These are phyloP conservation scores for Chloebia gouldiae DNA, from an alignment of 2,113 vertebrate species.

Conservation along the genomic window DNA sequence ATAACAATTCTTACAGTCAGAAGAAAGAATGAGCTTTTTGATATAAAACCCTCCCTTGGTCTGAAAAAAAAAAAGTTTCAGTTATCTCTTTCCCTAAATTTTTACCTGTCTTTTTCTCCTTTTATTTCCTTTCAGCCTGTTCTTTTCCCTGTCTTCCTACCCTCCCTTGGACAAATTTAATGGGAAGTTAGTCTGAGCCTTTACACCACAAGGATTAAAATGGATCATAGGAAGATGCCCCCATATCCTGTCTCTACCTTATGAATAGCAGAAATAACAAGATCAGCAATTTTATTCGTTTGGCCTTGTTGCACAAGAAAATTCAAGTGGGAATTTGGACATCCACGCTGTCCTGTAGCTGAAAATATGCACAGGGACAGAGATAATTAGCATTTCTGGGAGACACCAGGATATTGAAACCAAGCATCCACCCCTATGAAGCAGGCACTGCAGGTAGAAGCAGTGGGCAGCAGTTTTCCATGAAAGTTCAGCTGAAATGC, in stretches of 20 bases:
- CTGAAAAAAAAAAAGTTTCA: neutral
- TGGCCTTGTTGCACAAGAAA: neutral
- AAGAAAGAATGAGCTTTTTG: neutral
- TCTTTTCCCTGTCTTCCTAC: neutral
- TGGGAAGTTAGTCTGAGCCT: neutral
- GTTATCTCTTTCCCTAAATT: neutral
- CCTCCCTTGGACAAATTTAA: neutral
- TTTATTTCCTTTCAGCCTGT: neutral
- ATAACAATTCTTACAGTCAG: neutral
- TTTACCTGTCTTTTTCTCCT: neutral
- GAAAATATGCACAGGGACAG: neutral
- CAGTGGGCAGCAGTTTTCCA: neutral
- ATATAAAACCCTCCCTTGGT: neutral
- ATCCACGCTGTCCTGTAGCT: fast-evolving
- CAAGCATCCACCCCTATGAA: neutral
- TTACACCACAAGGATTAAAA: neutral
- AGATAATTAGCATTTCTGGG: neutral
- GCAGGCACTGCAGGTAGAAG: neutral
- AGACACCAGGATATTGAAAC: neutral
- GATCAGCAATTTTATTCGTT: neutral
- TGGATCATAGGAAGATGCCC: neutral
- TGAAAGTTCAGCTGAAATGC: neutral
- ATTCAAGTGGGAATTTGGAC: neutral
- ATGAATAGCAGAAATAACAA: neutral
- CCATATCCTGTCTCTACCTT: neutral